Evolutionary conservation across 1,140 invertebrate genomes (phyloP), one percentile per base, ranked within the genome.

Genomic region (Eumeta japonica): DNA sequence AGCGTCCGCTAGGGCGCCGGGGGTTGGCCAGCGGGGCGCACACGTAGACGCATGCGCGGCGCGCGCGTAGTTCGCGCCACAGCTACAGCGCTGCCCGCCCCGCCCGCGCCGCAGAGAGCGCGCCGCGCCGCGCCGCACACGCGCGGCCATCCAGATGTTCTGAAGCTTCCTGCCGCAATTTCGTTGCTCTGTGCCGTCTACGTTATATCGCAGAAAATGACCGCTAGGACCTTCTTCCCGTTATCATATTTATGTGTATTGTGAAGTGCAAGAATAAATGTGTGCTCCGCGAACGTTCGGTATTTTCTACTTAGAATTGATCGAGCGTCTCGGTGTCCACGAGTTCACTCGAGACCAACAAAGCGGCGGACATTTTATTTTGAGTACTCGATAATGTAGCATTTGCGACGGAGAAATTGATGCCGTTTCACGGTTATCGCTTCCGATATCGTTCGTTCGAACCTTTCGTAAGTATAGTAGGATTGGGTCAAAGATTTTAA

Each of bases 291-390:
- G n/a, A n/a, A n/a, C n/a, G n/a, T n/a, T n/a, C 52, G 55, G 62
- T 70, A 59, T 43, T 47, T 48, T 62, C 51, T 57, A 57, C 52
- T 51, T 51, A 43, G 62, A 65, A 65, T 49, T 66, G 67, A 65
- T 71, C 58, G 28, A 61, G 61, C 61, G 63, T 68, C 61, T 66
- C 60, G 61, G 65, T 74, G 66, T 74, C 73, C 67, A 74, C 72
- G 67, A 74, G 70, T 74, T 74, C 68, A 72, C 55, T 74, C 62
- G 68, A 64, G 61, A 72, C 70, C 71, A 73, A 74, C 73, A 73
- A 71, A 75, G 73, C 73, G 73, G 73, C 73, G 71, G 73, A 76
- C 73, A 76, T 76, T 74, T 76, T 76, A 76, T 76, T 75, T 76
- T 73, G 68, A 75, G 68, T 75, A 74, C 65, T 74, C 67, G 70